These are phyloP conservation scores for Bovichtus variegatus DNA, from an alignment of 2,797 vertebrate genomes.

Conservation along the genomic window DNA sequence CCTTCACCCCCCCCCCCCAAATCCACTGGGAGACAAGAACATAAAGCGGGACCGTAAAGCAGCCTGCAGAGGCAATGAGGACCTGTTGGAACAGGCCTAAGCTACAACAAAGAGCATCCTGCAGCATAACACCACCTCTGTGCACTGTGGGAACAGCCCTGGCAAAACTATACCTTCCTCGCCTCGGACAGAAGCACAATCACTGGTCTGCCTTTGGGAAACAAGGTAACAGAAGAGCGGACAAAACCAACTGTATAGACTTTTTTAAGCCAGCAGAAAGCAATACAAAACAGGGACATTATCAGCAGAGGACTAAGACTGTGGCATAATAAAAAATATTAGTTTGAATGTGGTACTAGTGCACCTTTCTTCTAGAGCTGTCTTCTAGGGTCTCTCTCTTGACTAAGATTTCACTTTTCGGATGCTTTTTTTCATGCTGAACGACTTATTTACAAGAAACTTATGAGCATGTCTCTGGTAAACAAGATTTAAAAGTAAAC, in stretches of 20 bases:
- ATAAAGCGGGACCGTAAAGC: slow-evolving; percentile 78
- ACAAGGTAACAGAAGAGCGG: slow-evolving; percentile 7
- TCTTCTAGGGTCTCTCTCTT: no score
- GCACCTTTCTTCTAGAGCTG: not conserved
- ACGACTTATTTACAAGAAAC: no score
- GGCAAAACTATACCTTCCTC: slow-evolving; percentile 33
- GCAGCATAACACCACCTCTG: slow-evolving; percentile 76
- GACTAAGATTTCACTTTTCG: no score
- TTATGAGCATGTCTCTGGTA: no score
- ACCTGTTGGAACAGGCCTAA: slow-evolving; percentile 85
- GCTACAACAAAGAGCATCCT: slow-evolving; percentile 84
- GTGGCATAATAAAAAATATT: slow-evolving; percentile 8
- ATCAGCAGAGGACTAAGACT: slow-evolving; percentile 39
- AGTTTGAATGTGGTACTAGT: not conserved
- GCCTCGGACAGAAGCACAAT: slow-evolving; percentile 42
- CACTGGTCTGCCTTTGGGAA: slow-evolving; percentile 6
- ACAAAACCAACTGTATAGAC: slow-evolving; percentile 7
- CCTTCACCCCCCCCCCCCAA: slow-evolving; percentile 32
- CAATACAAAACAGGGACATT: slow-evolving; percentile 7
- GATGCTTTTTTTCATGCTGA: no score
- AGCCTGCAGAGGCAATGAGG: slow-evolving; percentile 69
- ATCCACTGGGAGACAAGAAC: slow-evolving; percentile 74
- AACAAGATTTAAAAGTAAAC: no score
- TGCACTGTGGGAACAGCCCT: slow-evolving; percentile 62
- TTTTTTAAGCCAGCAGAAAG: not conserved